Evolutionary conservation across 2,797 vertebrate genomes (phyloP), one percentile per base, ranked within the genome.

Genomic region (Lacerta agilis): DNA sequence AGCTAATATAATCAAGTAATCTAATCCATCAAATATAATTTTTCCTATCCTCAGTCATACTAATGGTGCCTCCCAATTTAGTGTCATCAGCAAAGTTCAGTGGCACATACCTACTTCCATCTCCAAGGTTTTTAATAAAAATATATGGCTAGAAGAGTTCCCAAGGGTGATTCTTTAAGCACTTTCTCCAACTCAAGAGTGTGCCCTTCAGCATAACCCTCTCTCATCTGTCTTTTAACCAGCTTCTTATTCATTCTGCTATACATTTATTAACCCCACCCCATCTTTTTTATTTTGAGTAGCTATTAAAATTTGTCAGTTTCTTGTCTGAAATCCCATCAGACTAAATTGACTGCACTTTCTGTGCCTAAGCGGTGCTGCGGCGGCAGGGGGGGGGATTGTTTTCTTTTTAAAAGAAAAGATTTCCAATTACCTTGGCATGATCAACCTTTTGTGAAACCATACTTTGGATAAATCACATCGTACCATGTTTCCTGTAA

Each of bases 271-370:
- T 87, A 81, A 43, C 41, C 58, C 49, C 13, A 33, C 49, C 8
- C 27, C 55, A 55, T 71, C 13, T 45, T 64, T 55, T 72, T 73
- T 64, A 55, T n/a, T 80, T 72, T 41, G 81, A 87, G 29, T 64
- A 81, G 33, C 38, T 36, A 27, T 75, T 82, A 82, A 72, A 73
- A 87, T 81, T 45, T 87, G 86, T 64, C 55, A 75, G 69, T 36
- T 87, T 82, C 69, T 87, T 72, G 78, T 80, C 78, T 43, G 79
- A 61, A 87, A 81, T 82, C 79, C 55, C 79, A 73, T n/a, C 25
- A 73, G 38, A 58, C 55, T 73, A 64, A 61, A 81, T 15, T 87
- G 36, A 72, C 69, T 87, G 69, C 38, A 73, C 29, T 81, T 73
- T 81, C 41, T 66, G 20, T 69, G 76, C 43, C 69, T 55, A 58